Evolutionary conservation across 1,140 invertebrate species (phyloP), one percentile per base, ranked within the genome.

Genomic region (Oncopeltus fasciatus): DNA sequence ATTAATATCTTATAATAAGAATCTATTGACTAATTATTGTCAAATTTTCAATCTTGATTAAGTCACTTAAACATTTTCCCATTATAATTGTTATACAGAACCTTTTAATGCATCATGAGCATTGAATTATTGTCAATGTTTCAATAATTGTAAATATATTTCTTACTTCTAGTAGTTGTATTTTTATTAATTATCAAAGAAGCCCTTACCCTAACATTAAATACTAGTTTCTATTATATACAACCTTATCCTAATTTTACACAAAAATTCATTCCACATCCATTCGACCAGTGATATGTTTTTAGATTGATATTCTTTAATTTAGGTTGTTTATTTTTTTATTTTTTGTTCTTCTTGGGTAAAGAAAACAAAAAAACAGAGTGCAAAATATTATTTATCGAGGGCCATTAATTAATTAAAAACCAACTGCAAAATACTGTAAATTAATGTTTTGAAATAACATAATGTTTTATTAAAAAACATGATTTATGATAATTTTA

Each of bases 221-320:
- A 24, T 49, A 18, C 47, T 9, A 8, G 47, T n/a, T 5, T 9
- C 47, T n/a, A n/a, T 20, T 49, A 20, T 24, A 49, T 49, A 49
- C 16, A 20, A 8, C 18, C 21, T 20, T 49, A 49, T 9, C 47
- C 21, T n/a, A n/a, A 20, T 5, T 49, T 18, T 9, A 8, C 5
- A 49, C 21, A n/a, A n/a, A 9, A 33, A 12, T 21, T 2, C 59
- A 47, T 21, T 11, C 59, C 44, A 31, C 56, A 31, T 38, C 20
- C 59, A 60, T 49, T 60, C 46, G 18, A 31, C 33, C 59, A 60
- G 16, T 60, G 59, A 60, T 60, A 60, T 60, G 59, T 60, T 60
- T 59, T 60, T 49, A 60, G 27, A 49, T 24, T 51, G 59, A 60
- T 60, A 60, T 60, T 60, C 59, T 60, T 60, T 47, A 49, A 20